phyloP scores from a whole-genome alignment of 2,797 vertebrate genomes.

The Lacerta agilis region DNA sequence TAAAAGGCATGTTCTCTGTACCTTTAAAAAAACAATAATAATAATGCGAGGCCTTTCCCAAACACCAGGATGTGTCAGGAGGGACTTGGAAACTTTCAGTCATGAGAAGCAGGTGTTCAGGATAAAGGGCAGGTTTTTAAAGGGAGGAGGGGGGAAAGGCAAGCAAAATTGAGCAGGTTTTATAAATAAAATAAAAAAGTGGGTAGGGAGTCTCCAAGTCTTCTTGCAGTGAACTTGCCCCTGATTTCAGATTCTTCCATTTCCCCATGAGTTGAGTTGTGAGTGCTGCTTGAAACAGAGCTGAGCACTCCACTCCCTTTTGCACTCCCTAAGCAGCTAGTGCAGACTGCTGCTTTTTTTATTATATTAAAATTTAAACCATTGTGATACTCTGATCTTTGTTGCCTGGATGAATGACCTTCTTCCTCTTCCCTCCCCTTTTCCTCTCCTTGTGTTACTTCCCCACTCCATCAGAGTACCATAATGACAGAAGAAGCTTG shows the following conservation, averaged over 20 bases:
- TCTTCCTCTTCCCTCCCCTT: not conserved
- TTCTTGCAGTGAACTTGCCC: not conserved
- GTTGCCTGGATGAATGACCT: fast-evolving
- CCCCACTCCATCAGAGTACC: slow-evolving; percentile 48
- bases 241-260: not conserved
- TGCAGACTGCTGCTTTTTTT: not conserved
- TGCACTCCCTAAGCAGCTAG: no score
- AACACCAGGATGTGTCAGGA: not conserved
- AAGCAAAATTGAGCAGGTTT: not conserved
- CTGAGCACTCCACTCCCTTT: no score
- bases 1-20: fast-evolving
- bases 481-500: slow-evolving; percentile 95
- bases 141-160: not conserved
- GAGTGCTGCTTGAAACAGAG: no score
- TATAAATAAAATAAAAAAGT: no score
- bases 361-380: no score
- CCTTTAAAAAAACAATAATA: not conserved
- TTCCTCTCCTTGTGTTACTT: not conserved
- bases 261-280: not conserved
- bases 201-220: not conserved
- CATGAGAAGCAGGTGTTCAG: not conserved
- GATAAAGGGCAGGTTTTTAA: not conserved
- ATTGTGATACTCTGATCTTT: not conserved
- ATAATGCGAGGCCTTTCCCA: not conserved
- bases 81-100: not conserved